Percentiles rank a stretch among this genome's conserved stretches.
Evolutionary conservation across 2,888 invertebrate species (phyloP).

Genomic region (Mythimna ferrago): DNA sequence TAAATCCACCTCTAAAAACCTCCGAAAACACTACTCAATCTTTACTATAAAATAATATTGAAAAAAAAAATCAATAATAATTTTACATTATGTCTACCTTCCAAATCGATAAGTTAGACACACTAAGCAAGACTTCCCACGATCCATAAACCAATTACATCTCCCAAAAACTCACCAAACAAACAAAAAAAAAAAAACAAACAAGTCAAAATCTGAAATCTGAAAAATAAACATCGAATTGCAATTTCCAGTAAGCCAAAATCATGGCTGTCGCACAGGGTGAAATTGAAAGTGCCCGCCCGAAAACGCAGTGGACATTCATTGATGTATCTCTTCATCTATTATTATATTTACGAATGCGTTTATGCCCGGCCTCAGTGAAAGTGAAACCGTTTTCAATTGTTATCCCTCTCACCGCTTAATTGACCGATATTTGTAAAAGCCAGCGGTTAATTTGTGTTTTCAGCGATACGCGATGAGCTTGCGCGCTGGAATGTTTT

Average conservation of each 20-base stretch:
- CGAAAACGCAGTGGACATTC: conserved; percentile 82
- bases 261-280: conserved; percentile 61
- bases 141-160: neutral
- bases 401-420: conserved; percentile 86
- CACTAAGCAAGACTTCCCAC: neutral
- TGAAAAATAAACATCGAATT: conserved; percentile 40
- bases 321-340: conserved; percentile 86
- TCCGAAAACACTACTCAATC: no score
- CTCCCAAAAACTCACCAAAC: neutral
- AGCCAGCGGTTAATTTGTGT: conserved; percentile 76
- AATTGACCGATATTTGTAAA: conserved; percentile 90
- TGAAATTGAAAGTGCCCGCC: conserved; percentile 87
- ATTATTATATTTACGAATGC: conserved; percentile 89
- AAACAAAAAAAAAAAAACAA: conserved; percentile 18
- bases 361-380: conserved; percentile 78
- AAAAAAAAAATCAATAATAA: no score
- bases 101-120: neutral
- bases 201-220: conserved; percentile 23
- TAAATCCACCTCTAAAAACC: no score
- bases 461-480: conserved; percentile 53
- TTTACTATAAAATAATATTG: no score
- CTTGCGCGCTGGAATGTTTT: conserved; percentile 39
- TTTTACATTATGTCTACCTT: neutral
- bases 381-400: conserved; percentile 89
- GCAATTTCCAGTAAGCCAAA: conserved; percentile 55